Percentiles rank a stretch among this genome's conserved stretches.
phyloP scores from a whole-genome alignment of 2,888 invertebrate species.

The Ptilodon capucinus region DNA sequence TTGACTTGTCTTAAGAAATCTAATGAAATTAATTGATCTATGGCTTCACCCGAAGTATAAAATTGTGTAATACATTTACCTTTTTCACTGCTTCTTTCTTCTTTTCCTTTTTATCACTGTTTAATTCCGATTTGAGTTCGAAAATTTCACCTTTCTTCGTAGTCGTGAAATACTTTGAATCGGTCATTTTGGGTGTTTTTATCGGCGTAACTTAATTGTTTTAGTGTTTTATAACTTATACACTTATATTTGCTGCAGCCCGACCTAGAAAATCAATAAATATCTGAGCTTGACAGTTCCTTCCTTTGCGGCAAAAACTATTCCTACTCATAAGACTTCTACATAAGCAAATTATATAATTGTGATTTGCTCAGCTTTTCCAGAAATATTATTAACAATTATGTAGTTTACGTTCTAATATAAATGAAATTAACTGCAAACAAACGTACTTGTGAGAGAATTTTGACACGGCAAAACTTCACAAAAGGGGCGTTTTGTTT shows the following conservation, averaged over 20 bases:
- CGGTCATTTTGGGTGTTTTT: conserved; percentile 89
- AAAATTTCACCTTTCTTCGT: conserved; percentile 99
- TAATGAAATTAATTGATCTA: no score
- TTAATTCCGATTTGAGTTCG: conserved; percentile 98
- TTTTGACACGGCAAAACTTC: conserved; percentile 34
- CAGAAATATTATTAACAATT: background rate
- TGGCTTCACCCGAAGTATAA: no score
- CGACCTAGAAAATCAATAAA: conserved; percentile 56
- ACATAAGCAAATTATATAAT: background rate
- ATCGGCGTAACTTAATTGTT: conserved; percentile 6
- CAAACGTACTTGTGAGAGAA: conserved; percentile 27
- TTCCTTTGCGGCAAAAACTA: conserved; percentile 11
- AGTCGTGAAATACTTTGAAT: conserved; percentile 99
- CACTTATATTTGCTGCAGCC: conserved; percentile 25
- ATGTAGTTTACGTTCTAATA: no score
- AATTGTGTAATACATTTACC: conserved; percentile 78
- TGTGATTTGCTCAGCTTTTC: background rate
- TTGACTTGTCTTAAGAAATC: no score
- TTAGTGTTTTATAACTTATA: conserved; percentile 15
- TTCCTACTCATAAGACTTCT: background rate
- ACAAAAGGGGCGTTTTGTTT: conserved; percentile 51
- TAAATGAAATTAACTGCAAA: background rate
- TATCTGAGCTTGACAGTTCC: conserved; percentile 28
- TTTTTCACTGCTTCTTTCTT: conserved; percentile 99
- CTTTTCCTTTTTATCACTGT: conserved; percentile 99